Evolutionary conservation across 2,113 vertebrate species (phyloP), one percentile per base, ranked within the genome.

Genomic region (Podarcis raffonei): DNA sequence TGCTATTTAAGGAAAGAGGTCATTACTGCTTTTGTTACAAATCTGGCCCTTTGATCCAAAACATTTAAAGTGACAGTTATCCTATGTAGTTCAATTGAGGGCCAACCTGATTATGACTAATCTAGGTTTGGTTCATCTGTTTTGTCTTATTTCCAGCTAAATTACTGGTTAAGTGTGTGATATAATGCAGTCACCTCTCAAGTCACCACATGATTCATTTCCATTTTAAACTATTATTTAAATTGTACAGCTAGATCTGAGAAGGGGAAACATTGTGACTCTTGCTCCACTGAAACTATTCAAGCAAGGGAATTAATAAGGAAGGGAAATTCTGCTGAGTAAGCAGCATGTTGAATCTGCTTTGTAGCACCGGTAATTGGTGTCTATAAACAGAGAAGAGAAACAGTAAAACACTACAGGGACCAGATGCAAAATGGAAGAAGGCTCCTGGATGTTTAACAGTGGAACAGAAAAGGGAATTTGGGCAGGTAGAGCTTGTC

Each of bases 211-310:
- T 35, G 75, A 35, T 62, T 89, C 78, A 72, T 91, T 93, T 92
- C 89, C 89, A 83, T 72, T 85, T 76, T 92, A 93, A 94, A 90
- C 84, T 91, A 89, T 87, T 87, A 86, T 69, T 69, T 69, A 81
- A 91, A 9, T 11, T 83, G 18, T 30, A 1, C 57, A 90, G 87
- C 92, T 90, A 90, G 69, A 53, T 83, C 48, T 53, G 39, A 89
- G 72, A 91, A 90, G 91, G 59, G 84, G 79, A 92, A 92, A 86
- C 37, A 68, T 39, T 77, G 65, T 91, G 89, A 94, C 84, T 84
- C 69, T 90, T 75, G 88, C 90, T 91, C 59, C 5, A 90, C 37
- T 74, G 85, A 91, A 94, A 86, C 57, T 71, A 91, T 68, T 80
- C 87, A 91, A 81, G 27, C 75, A 93, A 71, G 35, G 9, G 13